Conservation (phyloP, 2,888 invertebrate species). For the Clistopyga incitator region DNA sequence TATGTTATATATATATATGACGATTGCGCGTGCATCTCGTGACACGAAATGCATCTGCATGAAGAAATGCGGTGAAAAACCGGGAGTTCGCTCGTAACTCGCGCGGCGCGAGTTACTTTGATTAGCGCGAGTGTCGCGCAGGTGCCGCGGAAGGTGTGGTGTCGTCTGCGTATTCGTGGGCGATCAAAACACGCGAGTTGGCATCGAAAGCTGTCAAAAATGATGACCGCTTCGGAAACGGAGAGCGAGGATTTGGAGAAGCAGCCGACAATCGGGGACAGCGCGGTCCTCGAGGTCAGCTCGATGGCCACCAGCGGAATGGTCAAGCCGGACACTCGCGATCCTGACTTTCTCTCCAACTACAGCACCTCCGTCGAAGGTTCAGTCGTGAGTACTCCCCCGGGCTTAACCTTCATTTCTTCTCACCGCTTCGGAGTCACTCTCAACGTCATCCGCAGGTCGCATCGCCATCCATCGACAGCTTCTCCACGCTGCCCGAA, state of each 20-base stretch:
- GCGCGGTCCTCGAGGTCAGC: constrained; percentile 81
- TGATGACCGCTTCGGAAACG: constrained; percentile 81
- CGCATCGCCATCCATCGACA: constrained; percentile 87
- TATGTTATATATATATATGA: not conserved
- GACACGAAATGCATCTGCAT: not conserved
- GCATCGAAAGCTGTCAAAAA: constrained; percentile 62
- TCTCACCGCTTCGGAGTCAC: too few species aligned
- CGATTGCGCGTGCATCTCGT: constrained; percentile 5
- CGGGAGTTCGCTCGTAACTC: not conserved
- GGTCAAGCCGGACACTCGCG: constrained; percentile 77
- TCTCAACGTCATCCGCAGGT: constrained; percentile 83
- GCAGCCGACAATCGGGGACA: constrained; percentile 71
- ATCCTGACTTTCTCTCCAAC: constrained; percentile 80
- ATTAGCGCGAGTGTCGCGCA: not conserved
- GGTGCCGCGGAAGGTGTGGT: constrained; percentile 50
- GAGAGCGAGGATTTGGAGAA: constrained; percentile 75
- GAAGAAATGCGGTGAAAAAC: not conserved
- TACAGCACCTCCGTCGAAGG: constrained; percentile 82
- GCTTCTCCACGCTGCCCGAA: constrained; percentile 87
- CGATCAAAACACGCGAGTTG: constrained; percentile 15
- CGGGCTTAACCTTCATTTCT: constrained; percentile 32
- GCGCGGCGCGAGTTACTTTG: not conserved
- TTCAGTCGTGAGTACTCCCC: constrained; percentile 78
- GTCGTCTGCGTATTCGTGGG: constrained; percentile 44
- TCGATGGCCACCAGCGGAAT: constrained; percentile 77